Base-by-base conservation (phyloP, 1,140 invertebrate genomes). In the Archegozetes longisetosus region DNA sequence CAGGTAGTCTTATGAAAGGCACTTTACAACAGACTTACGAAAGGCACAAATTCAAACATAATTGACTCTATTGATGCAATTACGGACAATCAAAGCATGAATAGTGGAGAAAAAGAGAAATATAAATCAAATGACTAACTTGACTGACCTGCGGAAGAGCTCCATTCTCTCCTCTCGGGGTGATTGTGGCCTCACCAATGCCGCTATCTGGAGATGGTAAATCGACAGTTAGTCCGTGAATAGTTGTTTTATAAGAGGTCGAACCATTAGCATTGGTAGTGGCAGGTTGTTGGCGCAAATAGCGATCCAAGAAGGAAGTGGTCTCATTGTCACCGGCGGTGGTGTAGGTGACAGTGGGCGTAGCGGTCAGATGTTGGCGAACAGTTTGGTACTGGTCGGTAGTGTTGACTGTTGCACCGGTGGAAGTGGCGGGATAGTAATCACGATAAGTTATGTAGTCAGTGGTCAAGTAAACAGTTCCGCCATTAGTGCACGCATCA, bases 171-270 rank as follows among this genome's bases (percentile, higher is more conserved):
- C 85, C 87, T 70, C 85, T 75, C 47, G 88, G 88, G 28, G 88
- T 91, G 68, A 89, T 86, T 64, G 86, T 84, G 68, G 90, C 86
- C 1, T 86, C 84, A 26, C 88, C 88, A 66, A 92, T 91, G 22
- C 88, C 88, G 65, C 84, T 88, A 72, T 92, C 88, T 1, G 88
- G 88, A 60, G 87, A 90, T 0, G 88, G 88, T 64, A 93, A 77
- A 74, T 93, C 88, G 64, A 92, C 87, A 3, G 85, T 88, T 47
- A 90, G 79, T 26, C 66, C 67, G 53, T 63, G 58, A 3, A 63
- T 53, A 13, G 61, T 48, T 9, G 61, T 55, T 32, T 64, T 65
- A 51, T 65, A 62, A 20, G 47, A 46, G 24, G 50, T 27, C 20
- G 62, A 55, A 3, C 48, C 58, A 23, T 54, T 57, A 3, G 58